A percentile compares a stretch with the other conserved stretches of the same genome.
These are phyloP conservation scores for Fistularia tabacaria DNA, from an alignment of 2,797 vertebrate species.

Conservation along the genomic window DNA sequence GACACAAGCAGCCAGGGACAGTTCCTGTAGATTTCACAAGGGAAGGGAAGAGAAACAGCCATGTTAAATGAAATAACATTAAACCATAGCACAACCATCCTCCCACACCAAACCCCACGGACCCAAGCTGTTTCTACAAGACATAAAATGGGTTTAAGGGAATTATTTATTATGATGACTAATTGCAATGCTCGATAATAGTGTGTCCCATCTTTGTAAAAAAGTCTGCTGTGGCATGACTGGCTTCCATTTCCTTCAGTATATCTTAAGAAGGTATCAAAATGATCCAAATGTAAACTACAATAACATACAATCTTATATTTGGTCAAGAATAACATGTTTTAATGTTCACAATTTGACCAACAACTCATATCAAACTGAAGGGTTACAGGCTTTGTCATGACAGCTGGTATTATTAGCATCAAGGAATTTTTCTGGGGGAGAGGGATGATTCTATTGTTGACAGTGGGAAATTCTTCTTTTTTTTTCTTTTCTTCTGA, in stretches of 20 bases:
- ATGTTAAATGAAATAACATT: slow-evolving; percentile 74
- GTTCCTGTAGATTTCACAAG: slow-evolving; percentile 84
- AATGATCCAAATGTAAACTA: slow-evolving; percentile 16
- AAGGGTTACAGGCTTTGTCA: slow-evolving; percentile 28
- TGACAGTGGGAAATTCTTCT: too few species aligned
- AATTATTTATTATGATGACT: slow-evolving; percentile 4
- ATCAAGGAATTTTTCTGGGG: slow-evolving; percentile 2
- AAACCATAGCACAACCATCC: slow-evolving; percentile 57
- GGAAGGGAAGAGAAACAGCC: slow-evolving; percentile 81
- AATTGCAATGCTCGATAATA: slow-evolving; percentile 6
- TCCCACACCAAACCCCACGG: slow-evolving; percentile 29
- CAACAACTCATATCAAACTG: slow-evolving; percentile 27
- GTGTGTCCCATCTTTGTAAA: slow-evolving; percentile 9
- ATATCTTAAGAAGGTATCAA: neutral
- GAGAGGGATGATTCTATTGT: too few species aligned
- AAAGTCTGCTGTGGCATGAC: slow-evolving; percentile 9
- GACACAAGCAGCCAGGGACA: slow-evolving; percentile 59
- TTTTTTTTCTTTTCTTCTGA: too few species aligned
- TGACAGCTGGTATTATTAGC: slow-evolving; percentile 40
- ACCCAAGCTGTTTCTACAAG: slow-evolving; percentile 19
- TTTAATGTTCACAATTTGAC: slow-evolving; percentile 27
- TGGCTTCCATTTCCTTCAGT: neutral
- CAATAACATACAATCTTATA: neutral
- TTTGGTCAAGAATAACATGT: neutral
- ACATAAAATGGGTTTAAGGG: slow-evolving; percentile 10